These are phyloP conservation scores for Haliaeetus leucogaster DNA, from an alignment of 2,113 vertebrate genomes.

Conservation along the genomic window DNA sequence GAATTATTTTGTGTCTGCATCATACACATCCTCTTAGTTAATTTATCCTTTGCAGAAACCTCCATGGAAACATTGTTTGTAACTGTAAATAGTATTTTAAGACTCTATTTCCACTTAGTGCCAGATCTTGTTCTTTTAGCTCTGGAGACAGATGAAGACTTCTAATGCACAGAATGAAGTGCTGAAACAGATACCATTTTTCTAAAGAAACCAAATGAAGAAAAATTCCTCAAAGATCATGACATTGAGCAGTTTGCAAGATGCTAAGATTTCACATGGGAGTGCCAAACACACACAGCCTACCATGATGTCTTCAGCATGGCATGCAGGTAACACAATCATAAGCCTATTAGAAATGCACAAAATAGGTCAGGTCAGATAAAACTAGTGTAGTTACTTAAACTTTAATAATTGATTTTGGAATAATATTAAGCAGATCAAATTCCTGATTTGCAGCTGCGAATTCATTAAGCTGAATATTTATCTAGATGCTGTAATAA, in stretches of 20 bases:
- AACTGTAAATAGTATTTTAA: background rate
- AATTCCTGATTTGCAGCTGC: background rate
- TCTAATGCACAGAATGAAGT: background rate
- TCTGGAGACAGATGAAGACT: background rate
- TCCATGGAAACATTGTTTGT: background rate
- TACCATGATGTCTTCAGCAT: background rate
- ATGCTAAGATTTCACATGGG: background rate
- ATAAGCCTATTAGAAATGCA: background rate
- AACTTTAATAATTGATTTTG: background rate
- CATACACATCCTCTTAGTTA: background rate
- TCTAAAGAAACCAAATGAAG: background rate
- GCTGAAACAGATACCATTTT: background rate
- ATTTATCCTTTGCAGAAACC: background rate
- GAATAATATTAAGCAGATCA: background rate
- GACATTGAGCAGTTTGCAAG: background rate
- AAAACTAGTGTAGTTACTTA: background rate
- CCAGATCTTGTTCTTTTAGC: background rate
- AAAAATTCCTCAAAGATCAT: background rate
- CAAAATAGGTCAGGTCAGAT: background rate
- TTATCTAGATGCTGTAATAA: background rate
- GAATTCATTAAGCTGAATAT: background rate
- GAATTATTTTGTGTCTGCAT: background rate
- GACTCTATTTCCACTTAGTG: background rate
- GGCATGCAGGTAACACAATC: background rate
- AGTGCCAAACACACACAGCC: background rate